phyloP scores from a whole-genome alignment of 2,113 vertebrate genomes.

The Pedetes capensis region DNA sequence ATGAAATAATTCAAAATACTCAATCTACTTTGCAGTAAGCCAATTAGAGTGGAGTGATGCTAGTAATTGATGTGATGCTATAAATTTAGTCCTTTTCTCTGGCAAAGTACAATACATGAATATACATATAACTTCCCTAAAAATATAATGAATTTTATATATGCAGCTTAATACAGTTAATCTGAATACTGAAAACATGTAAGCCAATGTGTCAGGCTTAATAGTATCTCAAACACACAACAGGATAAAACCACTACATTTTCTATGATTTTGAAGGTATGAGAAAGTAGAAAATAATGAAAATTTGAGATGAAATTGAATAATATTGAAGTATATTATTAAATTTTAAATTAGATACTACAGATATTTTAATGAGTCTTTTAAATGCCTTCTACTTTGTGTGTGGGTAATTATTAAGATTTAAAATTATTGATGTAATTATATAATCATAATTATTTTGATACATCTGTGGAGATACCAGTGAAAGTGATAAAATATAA shows the following conservation, averaged over 20 bases:
- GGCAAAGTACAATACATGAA: slow-evolving; percentile 35
- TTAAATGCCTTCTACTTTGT: neutral
- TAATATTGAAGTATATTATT: neutral
- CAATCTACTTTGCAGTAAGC: neutral
- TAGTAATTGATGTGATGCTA: slow-evolving; percentile 49
- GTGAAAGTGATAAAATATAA: neutral
- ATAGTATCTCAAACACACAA: neutral
- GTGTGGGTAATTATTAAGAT: neutral
- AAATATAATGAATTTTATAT: slow-evolving; percentile 53
- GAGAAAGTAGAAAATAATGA: neutral
- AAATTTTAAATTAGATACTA: neutral
- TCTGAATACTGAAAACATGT: slow-evolving; percentile 16
- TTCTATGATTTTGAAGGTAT: neutral
- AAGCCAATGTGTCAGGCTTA: neutral
- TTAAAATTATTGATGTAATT: neutral
- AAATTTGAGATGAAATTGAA: neutral
- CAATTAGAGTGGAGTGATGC: neutral
- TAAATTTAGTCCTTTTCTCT: slow-evolving; percentile 48
- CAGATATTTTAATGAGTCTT: neutral
- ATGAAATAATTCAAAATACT: neutral
- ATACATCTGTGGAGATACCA: neutral
- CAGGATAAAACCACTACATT: neutral
- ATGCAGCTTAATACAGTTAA: neutral
- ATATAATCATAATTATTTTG: neutral
- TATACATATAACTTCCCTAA: slow-evolving; percentile 18